Base-by-base conservation (phyloP, 92 coral and sea anemone genomes). In the Heteractis magnifica region DNA sequence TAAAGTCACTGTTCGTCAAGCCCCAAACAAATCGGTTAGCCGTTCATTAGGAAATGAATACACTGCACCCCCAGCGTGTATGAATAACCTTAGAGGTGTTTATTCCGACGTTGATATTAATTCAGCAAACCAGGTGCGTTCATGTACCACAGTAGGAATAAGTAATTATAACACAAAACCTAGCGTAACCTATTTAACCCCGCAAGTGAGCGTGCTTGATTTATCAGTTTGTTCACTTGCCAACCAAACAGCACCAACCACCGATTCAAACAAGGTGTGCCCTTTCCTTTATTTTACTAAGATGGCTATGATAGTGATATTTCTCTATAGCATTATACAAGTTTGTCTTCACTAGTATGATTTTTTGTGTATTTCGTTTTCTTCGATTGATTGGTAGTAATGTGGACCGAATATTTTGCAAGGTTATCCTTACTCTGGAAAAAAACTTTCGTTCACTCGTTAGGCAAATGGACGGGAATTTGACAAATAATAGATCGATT, bases 41-140 rank as follows among this genome's bases (percentile, higher is more conserved):
- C 76, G 10, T 34, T 34, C 0, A 34, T 49, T 72, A 49, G 51
- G 76, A 26, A 10, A 34, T 72, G 15, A 72, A 5, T 26, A 72
- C 51, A 72, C 19, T 15, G 76, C 19, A 34, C 51, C 76, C 76
- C 51, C 76, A 26, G 51, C 76, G 50, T 72, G n/a, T 72, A 26
- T 72, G 13, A 26, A 72, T 26, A 26, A 14, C n/a, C 76, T 14
- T 72, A 26, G 19, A 0, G 26, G 11, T 26, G 76, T 19, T 15
- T 1, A 26, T 72, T 41, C n/a, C 19, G 52, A 15, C 5, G 8
- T 6, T 10, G 2, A 34, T 72, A 19, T 72, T 26, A 26, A 26
- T 4, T 49, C 8, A 5, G 4, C 5, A 72, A 72, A 49, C 75
- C 75, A 41, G 9, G 26, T 10, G 76, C 76, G 8, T 4, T 9